A percentile compares a stretch with the other conserved stretches of the same genome.
Conservation (phyloP, 2,797 vertebrate species). For the Chiroxiphia lanceolata region DNA sequence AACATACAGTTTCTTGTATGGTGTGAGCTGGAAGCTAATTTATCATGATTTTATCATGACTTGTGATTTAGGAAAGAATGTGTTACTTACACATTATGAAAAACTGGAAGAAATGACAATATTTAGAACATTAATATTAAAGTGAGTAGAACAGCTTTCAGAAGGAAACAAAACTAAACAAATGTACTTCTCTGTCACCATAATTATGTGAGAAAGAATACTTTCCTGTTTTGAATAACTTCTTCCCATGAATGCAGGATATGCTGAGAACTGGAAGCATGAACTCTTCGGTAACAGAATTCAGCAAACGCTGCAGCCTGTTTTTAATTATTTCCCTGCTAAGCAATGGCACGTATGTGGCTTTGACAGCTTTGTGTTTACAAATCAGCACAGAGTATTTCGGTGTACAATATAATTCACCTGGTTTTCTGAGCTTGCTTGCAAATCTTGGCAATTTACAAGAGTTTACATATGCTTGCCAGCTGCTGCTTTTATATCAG, state of each 20-base stretch:
- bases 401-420: background rate
- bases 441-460: background rate
- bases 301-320: background rate
- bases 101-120: background rate
- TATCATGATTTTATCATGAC: background rate
- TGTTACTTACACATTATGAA: background rate
- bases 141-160: background rate
- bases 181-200: background rate
- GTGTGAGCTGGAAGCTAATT: background rate
- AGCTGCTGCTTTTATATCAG: background rate
- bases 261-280: background rate
- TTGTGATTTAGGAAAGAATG: background rate
- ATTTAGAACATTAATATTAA: background rate
- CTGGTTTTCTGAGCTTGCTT: background rate
- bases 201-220: conserved; percentile 9
- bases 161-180: background rate
- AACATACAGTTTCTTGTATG: background rate
- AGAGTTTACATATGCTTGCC: background rate
- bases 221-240: background rate
- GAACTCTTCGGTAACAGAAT: background rate
- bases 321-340: background rate
- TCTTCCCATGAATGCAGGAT: background rate
- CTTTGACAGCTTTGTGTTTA: background rate
- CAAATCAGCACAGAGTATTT: background rate
- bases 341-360: background rate